Conservation (phyloP, 1,140 invertebrate genomes). For the Drosophila tristis region DNA sequence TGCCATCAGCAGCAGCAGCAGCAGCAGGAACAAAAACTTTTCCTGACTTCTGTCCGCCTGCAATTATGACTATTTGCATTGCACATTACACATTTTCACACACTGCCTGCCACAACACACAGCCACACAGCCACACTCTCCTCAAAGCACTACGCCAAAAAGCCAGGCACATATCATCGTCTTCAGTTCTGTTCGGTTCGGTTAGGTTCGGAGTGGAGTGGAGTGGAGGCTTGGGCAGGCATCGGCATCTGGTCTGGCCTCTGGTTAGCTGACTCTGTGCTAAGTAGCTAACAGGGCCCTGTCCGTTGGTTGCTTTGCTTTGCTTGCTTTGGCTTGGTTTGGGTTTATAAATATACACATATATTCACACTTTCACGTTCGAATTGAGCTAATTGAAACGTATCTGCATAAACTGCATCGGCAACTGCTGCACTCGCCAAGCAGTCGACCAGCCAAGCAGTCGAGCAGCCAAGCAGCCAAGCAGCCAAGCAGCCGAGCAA, state of each 20-base stretch:
- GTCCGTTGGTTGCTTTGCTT: not conserved
- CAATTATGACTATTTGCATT: slow-evolving; percentile 81
- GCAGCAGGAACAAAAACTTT: slow-evolving; percentile 28
- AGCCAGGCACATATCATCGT: not conserved
- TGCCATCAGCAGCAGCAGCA: slow-evolving; percentile 14
- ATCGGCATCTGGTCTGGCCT: not conserved
- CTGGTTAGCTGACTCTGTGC: slow-evolving; percentile 1
- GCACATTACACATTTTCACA: slow-evolving; percentile 59
- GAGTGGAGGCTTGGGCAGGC: not conserved
- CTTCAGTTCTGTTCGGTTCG: not conserved
- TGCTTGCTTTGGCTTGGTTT: not conserved
- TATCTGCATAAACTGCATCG: slow-evolving; percentile 71
- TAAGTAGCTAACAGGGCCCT: slow-evolving; percentile 23
- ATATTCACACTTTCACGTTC: slow-evolving; percentile 73
- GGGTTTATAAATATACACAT: slow-evolving; percentile 36
- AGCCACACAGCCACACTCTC: not conserved
- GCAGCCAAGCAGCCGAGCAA: slow-evolving; percentile 15
- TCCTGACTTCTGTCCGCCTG: slow-evolving; percentile 45
- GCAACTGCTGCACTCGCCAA: slow-evolving; percentile 34
- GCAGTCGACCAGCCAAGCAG: slow-evolving; percentile 38
- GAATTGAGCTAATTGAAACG: slow-evolving; percentile 79
- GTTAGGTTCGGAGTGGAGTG: too few species aligned
- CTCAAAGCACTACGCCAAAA: slow-evolving; percentile 19
- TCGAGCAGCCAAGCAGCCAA: slow-evolving; percentile 14
- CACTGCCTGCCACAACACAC: slow-evolving; percentile 35